These are phyloP conservation scores for Aselliscus stoliczkanus DNA, from an alignment of 2,797 vertebrate genomes.

Conservation along the genomic window DNA sequence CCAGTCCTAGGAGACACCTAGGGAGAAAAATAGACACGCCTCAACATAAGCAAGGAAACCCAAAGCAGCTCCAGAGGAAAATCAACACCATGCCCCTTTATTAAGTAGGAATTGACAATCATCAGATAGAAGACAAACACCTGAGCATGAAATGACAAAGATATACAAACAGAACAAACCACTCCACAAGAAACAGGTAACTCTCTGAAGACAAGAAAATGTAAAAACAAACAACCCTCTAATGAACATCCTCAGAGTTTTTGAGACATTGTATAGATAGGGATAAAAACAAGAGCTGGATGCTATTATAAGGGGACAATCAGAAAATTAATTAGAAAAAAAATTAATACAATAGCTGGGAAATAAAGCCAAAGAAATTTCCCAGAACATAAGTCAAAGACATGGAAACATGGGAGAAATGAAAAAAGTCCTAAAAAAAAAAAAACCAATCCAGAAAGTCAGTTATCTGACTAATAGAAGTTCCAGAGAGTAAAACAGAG, in stretches of 20 bases:
- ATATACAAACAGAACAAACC: not conserved
- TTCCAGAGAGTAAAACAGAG: not conserved
- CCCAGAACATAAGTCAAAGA: not conserved
- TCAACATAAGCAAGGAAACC: not conserved
- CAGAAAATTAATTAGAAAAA: conserved; percentile 15
- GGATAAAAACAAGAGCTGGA: not conserved
- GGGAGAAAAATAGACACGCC: not conserved
- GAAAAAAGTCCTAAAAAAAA: not conserved
- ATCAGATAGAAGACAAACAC: conserved; percentile 29
- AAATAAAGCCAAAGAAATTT: conserved; percentile 3
- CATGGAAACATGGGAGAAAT: not conserved
- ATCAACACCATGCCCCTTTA: conserved; percentile 8
- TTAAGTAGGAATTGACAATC: not conserved
- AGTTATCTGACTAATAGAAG: not conserved
- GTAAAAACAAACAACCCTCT: not conserved
- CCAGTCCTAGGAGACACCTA: not conserved
- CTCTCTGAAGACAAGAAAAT: not conserved
- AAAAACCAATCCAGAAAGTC: not conserved
- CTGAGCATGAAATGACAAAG: not conserved
- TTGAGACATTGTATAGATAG: not conserved
- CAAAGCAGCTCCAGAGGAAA: not conserved
- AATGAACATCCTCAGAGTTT: not conserved
- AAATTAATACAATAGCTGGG: not conserved
- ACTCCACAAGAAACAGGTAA: not conserved
- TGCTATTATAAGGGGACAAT: not conserved